Evolutionary conservation across 2,888 invertebrate genomes (phyloP), one percentile per base, ranked within the genome.

Genomic region (Onthophagus sagittarius): DNA sequence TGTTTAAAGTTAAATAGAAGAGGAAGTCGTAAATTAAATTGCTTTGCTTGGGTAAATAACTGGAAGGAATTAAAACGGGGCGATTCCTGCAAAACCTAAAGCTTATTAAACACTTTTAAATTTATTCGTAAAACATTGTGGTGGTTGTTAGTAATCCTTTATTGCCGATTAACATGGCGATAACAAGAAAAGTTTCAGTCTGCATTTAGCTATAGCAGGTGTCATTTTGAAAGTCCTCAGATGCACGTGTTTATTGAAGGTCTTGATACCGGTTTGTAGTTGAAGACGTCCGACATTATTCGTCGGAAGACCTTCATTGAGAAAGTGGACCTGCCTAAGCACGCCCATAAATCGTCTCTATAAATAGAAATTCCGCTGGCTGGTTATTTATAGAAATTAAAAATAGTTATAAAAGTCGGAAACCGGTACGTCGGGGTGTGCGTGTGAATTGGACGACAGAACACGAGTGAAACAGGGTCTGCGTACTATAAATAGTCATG

Each of bases 341-440:
- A 32, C 23, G 31, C 31, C 32, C 67, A 23, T 67, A 67, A 67
- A 67, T 67, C 67, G 23, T 67, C 13, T 32, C 67, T 74, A 74
- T 74, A 74, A 72, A 74, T 74, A 74, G 74, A 74, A 74, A 71
- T 72, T 71, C 74, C 74, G 69, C 72, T 74, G 64, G 70, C 63
- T 14, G 64, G 74, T 72, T 74, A 74, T 74, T 74, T 74, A 74
- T 74, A 74, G 74, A 74, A 74, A 70, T 74, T 71, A 74, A 74
- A 74, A 74, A 65, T 64, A 67, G 67, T 67, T 32, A 32, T 67
- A 71, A 70, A 74, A 72, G 72, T 62, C 63, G 71, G 70, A 72
- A 74, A 74, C 74, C 74, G 74, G 74, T 74, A 74, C 72, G 70
- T 72, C 74, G 63, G 74, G 74, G 74, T 72, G 72, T 73, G 67